phyloP scores from a whole-genome alignment of 2,797 vertebrate genomes.

The Bucorvus abyssinicus region DNA sequence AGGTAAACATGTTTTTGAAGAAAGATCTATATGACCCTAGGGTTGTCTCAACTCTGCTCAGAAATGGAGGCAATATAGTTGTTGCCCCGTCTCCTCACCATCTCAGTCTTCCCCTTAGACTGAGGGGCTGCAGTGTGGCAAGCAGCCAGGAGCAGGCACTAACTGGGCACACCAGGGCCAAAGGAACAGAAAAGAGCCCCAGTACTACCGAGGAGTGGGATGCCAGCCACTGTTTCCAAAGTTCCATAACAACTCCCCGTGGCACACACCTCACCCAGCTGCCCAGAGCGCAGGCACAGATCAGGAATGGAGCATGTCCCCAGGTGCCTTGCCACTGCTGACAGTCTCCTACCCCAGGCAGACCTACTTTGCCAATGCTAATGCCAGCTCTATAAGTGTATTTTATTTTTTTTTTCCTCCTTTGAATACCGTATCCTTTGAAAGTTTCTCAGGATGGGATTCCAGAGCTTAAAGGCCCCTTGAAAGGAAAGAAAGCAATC shows the following conservation, averaged over 20 bases:
- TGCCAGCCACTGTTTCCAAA: background rate
- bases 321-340: background rate
- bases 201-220: background rate
- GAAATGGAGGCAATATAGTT: background rate
- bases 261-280: background rate
- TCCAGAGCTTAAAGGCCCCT: background rate
- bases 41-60: background rate
- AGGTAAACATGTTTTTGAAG: background rate
- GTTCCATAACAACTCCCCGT: background rate
- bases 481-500: background rate
- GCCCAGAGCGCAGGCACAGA: background rate
- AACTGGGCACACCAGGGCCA: background rate
- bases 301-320: rapidly evolving
- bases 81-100: background rate
- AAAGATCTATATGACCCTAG: background rate
- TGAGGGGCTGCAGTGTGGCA: background rate
- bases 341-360: background rate
- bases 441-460: background rate
- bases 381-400: background rate
- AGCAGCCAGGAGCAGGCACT: background rate
- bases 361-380: background rate
- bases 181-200: background rate
- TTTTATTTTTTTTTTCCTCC: background rate
- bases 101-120: background rate
- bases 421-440: background rate